phyloP scores from a whole-genome alignment of 2,888 invertebrate species.

The Eilema griseolum region DNA sequence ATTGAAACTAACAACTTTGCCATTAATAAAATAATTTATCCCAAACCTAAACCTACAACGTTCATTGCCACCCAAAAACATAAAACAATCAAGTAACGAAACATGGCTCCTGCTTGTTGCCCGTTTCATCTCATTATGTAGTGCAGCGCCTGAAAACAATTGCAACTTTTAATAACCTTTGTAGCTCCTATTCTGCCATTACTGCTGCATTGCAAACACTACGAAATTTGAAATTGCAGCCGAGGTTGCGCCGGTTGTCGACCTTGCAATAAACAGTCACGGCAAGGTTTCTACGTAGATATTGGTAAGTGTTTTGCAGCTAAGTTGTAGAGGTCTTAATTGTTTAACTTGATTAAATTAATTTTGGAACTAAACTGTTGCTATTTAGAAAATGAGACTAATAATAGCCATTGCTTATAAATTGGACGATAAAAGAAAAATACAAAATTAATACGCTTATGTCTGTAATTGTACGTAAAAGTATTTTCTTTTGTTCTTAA shows the following conservation, averaged over 20 bases:
- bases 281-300: neutral
- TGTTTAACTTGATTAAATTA: neutral
- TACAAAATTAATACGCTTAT: no score
- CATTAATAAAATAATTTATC: no score
- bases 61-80: neutral
- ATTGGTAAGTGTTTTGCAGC: neutral
- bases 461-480: no score
- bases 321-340: neutral
- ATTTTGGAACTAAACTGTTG: conserved; percentile 1
- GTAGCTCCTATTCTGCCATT: conserved; percentile 25
- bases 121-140: neutral
- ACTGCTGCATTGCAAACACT: conserved; percentile 33
- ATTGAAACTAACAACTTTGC: no score
- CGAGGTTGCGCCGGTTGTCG: conserved; percentile 17
- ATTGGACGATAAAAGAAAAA: neutral
- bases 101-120: neutral
- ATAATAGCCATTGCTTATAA: neutral
- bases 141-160: conserved; percentile 14
- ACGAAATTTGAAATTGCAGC: conserved; percentile 35
- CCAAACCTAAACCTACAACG: neutral
- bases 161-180: conserved; percentile 51
- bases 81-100: neutral
- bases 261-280: neutral
- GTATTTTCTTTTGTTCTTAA: no score
- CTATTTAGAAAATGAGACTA: neutral